Evolutionary conservation across 92 coral and sea anemone species (phyloP), one percentile per base, ranked within the genome.

Genomic region (Palythoa heliodiscus): DNA sequence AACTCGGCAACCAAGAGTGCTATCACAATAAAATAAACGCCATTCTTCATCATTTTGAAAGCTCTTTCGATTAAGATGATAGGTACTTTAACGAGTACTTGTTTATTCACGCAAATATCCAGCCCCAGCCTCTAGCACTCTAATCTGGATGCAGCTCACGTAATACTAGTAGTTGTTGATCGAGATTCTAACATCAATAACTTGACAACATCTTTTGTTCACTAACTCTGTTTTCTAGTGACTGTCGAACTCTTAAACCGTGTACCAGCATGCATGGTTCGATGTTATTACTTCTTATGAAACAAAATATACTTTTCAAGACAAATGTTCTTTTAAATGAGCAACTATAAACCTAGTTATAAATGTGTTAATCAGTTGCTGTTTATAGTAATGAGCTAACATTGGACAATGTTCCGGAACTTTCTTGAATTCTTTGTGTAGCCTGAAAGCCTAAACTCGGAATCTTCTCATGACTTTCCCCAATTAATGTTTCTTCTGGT

Each of bases 151-250:
- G 50, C 50, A 43, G 50, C 9, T 43, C 50, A 43, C 50, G 24
- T 73, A 35, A 50, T 19, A 47, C 50, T 47, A 7, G 53, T 24
- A 25, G 50, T 70, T 80, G 24, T 80, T 80, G 73, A 63, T 40
- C 84, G 39, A 43, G 48, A 43, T 5, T 43, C 4, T 29, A 29
- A 0, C 3, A 43, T 43, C 0, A 7, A 43, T 43, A 43, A 1
- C 50, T 43, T 0, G 50, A 43, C 50, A 3, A 43, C 50, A 43
- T 43, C 6, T 43, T 7, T 29, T 29, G 35, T 29, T 29, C 35
- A 29, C 35, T 29, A 29, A 29, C 35, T 29, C 50, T 43, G 50
- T 1, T 67, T 13, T 12, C 43, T 40, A 11, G 9, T 29, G 17
- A 23, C 63, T 54, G 68, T 16, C 48, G 15, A 37, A 37, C 69